Conservation (phyloP, 2,888 invertebrate genomes). For the Tortrix viridana region DNA sequence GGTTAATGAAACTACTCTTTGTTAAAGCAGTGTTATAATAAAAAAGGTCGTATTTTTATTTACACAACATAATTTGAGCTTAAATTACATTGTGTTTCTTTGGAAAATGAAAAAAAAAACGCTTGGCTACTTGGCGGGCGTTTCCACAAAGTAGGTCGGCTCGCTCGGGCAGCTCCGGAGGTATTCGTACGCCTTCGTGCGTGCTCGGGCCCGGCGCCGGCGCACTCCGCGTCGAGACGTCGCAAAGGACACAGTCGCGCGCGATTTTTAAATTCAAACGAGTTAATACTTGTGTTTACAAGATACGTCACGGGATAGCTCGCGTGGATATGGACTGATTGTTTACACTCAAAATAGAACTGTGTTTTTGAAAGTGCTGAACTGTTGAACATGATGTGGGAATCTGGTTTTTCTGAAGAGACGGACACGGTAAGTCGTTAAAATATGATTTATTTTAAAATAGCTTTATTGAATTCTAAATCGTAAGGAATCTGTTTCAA, state of each 20-base stretch:
- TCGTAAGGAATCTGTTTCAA: conserved; percentile 39
- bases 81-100: conserved; percentile 62
- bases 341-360: conserved; percentile 46
- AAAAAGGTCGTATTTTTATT: too few relatives aligned
- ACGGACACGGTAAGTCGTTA: conserved; percentile 72
- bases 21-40: too few relatives aligned
- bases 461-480: conserved; percentile 32
- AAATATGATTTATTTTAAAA: conserved; percentile 31
- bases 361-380: conserved; percentile 59
- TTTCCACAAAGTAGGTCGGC: conserved; percentile 78
- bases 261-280: conserved; percentile 47
- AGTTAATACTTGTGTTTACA: conserved; percentile 48
- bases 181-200: conserved; percentile 63
- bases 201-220: conserved; percentile 59
- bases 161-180: conserved; percentile 67
- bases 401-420: conserved; percentile 75
- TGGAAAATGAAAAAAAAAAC: conserved; percentile 80
- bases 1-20: not conserved
- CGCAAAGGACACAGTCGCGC: conserved; percentile 69
- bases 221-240: conserved; percentile 71
- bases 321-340: conserved; percentile 63
- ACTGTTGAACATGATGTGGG: conserved; percentile 79
- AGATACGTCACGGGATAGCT: conserved; percentile 70
- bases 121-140: conserved; percentile 64
- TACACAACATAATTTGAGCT: conserved; percentile 9